Percentiles rank a stretch among this genome's conserved stretches.
phyloP scores from a whole-genome alignment of 2,888 invertebrate species.

The Germaria angustata region DNA sequence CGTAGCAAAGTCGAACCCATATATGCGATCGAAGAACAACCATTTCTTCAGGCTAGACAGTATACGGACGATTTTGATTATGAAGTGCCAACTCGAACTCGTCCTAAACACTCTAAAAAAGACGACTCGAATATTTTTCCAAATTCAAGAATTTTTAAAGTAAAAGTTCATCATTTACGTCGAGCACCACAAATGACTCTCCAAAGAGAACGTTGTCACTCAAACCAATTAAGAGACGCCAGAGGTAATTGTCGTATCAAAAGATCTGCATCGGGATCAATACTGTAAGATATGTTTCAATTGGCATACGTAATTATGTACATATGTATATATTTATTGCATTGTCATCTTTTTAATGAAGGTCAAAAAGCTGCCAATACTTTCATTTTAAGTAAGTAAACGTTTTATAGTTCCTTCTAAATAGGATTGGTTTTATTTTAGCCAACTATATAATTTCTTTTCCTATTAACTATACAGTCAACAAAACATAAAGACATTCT shows the following conservation, averaged over 20 bases:
- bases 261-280: conserved; percentile 70
- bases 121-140: background rate
- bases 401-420: too few species aligned
- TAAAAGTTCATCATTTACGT: conserved; percentile 49
- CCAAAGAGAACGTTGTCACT: conserved; percentile 69
- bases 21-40: conserved; percentile 38
- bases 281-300: conserved; percentile 73
- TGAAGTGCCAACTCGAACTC: background rate
- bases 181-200: background rate
- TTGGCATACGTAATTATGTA: background rate
- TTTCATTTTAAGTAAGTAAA: background rate
- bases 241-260: conserved; percentile 73
- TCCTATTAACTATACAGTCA: too few species aligned
- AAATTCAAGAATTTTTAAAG: conserved; percentile 60
- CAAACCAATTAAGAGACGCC: conserved; percentile 72
- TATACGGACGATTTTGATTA: conserved; percentile 3
- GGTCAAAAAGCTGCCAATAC: background rate
- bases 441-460: too few species aligned
- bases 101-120: conserved; percentile 19
- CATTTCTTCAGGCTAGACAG: conserved; percentile 2
- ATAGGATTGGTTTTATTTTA: too few species aligned
- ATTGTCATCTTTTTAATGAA: background rate
- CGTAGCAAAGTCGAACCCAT: conserved; percentile 57
- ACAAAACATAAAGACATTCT: too few species aligned
- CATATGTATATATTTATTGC: background rate